phyloP scores from a whole-genome alignment of 2,888 invertebrate genomes.

The Melanargia galathea region DNA sequence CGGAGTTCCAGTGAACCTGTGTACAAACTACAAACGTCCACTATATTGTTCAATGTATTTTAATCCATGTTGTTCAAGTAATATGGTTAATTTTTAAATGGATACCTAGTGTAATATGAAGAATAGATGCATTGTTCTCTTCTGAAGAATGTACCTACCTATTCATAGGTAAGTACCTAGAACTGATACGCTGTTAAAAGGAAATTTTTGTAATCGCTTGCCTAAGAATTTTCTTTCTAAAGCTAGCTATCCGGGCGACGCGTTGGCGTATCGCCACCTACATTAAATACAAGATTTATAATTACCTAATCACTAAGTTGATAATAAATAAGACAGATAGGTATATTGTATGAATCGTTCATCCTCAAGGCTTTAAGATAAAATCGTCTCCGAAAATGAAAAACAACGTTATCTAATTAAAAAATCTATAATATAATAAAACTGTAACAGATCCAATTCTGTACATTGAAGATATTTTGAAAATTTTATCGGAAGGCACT shows the following conservation, averaged over 20 bases:
- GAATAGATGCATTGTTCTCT: slow-evolving; percentile 28
- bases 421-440: too few relatives aligned
- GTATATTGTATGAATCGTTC: slow-evolving; percentile 7
- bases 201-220: neutral
- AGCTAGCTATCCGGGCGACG: too few relatives aligned
- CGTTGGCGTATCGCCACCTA: too few relatives aligned
- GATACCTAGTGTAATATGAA: slow-evolving; percentile 20
- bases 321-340: slow-evolving; percentile 17
- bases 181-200: too few relatives aligned
- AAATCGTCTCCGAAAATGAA: slow-evolving; percentile 17
- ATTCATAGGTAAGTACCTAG: slow-evolving; percentile 1
- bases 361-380: slow-evolving; percentile 20
- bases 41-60: neutral
- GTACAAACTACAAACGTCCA: slow-evolving; percentile 27
- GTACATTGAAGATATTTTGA: too few relatives aligned
- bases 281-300: neutral
- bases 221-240: neutral
- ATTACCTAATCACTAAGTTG: neutral
- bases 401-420: slow-evolving; percentile 21
- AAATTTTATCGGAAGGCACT: too few relatives aligned
- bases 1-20: slow-evolving; percentile 55
- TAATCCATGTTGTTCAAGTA: neutral
- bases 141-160: slow-evolving; percentile 22
- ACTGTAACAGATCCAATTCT: too few relatives aligned
- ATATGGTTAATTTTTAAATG: slow-evolving; percentile 21